Percentiles rank a stretch among this genome's conserved stretches.
Conservation (phyloP, 1,140 invertebrate species). For the Cardiocondyla obscurior region DNA sequence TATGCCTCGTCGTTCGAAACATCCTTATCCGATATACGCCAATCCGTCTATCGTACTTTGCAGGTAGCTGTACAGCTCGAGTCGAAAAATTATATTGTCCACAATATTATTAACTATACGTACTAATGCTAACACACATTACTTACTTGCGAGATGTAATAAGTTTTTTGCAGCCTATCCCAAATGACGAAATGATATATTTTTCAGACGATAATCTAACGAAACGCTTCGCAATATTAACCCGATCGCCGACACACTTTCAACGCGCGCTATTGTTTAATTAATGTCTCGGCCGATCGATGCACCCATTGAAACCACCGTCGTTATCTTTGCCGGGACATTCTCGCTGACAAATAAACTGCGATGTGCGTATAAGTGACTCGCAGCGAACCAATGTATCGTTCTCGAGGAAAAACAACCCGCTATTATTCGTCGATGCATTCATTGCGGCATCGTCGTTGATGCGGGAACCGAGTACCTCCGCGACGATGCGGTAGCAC, state of each 20-base stretch:
- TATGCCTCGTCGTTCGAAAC: background rate
- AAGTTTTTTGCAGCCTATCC: background rate
- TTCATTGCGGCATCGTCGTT: slow-evolving; percentile 14
- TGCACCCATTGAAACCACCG: background rate
- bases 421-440: slow-evolving; percentile 44
- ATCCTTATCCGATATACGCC: background rate
- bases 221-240: background rate
- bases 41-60: background rate
- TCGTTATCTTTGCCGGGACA: background rate
- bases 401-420: slow-evolving; percentile 11
- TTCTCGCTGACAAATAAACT: slow-evolving; percentile 42
- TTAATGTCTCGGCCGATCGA: slow-evolving; percentile 29
- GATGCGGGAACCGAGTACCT: background rate
- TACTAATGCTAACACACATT: no score
- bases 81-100: no score
- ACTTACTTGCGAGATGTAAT: background rate
- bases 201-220: background rate
- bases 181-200: background rate
- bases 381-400: slow-evolving; percentile 11
- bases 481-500: background rate
- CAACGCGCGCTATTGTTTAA: slow-evolving; percentile 28
- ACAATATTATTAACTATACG: no score
- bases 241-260: background rate
- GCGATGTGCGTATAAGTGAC: slow-evolving; percentile 11
- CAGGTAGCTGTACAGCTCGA: background rate